Conservation (phyloP, 2,113 vertebrate species). For the Mormyrus iriodes region DNA sequence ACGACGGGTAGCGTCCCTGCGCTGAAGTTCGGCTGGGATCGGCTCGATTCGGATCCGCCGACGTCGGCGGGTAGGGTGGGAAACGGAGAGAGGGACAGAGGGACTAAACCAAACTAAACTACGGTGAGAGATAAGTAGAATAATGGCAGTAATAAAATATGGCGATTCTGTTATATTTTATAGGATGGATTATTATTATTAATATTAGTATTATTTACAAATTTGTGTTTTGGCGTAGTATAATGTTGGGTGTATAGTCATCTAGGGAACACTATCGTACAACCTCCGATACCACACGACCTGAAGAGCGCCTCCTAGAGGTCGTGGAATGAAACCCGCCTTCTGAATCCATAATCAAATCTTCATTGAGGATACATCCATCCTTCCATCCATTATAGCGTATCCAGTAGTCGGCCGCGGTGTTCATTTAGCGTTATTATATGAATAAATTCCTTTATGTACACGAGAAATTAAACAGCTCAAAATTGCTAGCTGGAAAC, state of each 20-base stretch:
- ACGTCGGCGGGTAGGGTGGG: neutral
- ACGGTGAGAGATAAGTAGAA: neutral
- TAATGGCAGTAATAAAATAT: neutral
- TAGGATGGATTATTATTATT: neutral
- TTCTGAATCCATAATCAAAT: neutral
- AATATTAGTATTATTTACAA: neutral
- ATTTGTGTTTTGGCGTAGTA: neutral
- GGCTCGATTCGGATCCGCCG: neutral
- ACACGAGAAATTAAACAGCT: neutral
- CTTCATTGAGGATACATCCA: neutral
- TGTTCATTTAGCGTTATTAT: neutral
- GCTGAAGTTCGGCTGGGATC: constrained; percentile 8
- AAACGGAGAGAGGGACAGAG: neutral
- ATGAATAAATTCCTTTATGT: neutral
- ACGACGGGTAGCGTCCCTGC: constrained; percentile 2
- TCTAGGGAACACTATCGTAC: neutral
- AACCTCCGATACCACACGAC: neutral
- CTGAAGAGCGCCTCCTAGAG: neutral
- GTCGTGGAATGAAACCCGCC: neutral
- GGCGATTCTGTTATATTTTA: neutral
- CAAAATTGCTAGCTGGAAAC: neutral
- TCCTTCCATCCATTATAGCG: neutral
- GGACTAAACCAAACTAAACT: neutral
- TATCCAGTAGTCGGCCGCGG: neutral
- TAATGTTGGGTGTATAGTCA: neutral